These are phyloP conservation scores for Tetragnatha montana DNA, from an alignment of 2,888 invertebrate genomes.

Conservation along the genomic window DNA sequence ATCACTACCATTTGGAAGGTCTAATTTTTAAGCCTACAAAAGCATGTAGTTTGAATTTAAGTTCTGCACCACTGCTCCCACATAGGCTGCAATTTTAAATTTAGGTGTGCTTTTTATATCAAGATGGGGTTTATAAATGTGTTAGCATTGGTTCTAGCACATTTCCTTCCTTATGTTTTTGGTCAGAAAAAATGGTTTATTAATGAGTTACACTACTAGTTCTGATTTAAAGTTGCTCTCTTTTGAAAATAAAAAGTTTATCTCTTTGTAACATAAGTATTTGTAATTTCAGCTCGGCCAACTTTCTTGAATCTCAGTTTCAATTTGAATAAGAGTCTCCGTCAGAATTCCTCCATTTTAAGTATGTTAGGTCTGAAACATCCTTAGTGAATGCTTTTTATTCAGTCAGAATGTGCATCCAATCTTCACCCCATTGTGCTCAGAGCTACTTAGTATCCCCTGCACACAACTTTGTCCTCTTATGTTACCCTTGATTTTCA, in stretches of 20 bases:
- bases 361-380: conserved; percentile 72
- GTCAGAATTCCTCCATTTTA: conserved; percentile 72
- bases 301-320: conserved; percentile 98
- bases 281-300: conserved; percentile 88
- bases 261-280: conserved; percentile 48
- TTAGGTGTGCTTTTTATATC: conserved; percentile 32
- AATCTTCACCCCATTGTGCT: conserved; percentile 40
- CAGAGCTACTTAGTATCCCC: conserved; percentile 39
- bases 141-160: neutral
- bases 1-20: neutral
- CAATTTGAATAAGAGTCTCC: conserved; percentile 83
- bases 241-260: conserved; percentile 15
- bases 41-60: conserved; percentile 28
- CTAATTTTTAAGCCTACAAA: conserved; percentile 10
- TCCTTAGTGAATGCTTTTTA: conserved; percentile 57
- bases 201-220: conserved; percentile 1
- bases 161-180: neutral
- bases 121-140: neutral
- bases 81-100: conserved; percentile 43
- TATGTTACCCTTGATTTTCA: conserved; percentile 27
- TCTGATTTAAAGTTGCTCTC: neutral
- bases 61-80: conserved; percentile 28
- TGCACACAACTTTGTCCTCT: conserved; percentile 39
- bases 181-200: neutral
- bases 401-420: conserved; percentile 60